Evolutionary conservation across 2,888 invertebrate genomes (phyloP), one percentile per base, ranked within the genome.

Genomic region (Phymatocera aterrima): DNA sequence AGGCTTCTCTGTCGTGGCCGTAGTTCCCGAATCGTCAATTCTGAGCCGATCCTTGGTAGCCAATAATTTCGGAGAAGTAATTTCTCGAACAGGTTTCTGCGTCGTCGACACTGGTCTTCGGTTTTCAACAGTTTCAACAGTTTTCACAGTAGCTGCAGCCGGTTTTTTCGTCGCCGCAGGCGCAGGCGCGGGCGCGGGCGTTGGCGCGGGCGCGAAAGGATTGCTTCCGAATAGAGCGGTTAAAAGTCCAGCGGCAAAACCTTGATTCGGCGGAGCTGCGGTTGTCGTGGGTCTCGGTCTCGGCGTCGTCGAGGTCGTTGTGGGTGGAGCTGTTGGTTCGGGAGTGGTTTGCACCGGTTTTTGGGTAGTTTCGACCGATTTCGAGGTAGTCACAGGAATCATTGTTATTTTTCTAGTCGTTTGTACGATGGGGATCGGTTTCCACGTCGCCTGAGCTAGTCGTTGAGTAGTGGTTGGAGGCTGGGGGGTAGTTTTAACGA

Each of bases 41-140:
- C 31, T 43, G n/a, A 77, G 15, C 34, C 43, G 77, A 1, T 43
- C 43, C 10, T 81, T 80, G 4, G 84, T 85, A 31, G 79, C 61
- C 10, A 80, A 64, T 1, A 83, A 80, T 80, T 75, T 84, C 37
- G 82, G 80, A 65, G 60, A 79, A 4, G 78, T 91, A 3, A 91
- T 92, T 4, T 92, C 92, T 84, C 82, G 82, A 15, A 84, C 78
- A 31, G 92, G 91, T 79, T 92, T 86, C 57, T 92, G 87, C 51
- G 92, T 92, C 4, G 84, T 85, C n/a, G 80, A 80, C 10, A 85
- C 77, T 0, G 84, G 82, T 79, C 79, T 84, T 87, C 51, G 92
- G 87, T 85, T 91, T 91, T 78, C 92, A 91, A 83, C 92, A 87
- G 85, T 91, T 91, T 78, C 92, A 91, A 83, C 92, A 92, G 88